A percentile compares a stretch with the other conserved stretches of the same genome.
Evolutionary conservation across 2,113 vertebrate species (phyloP).

Genomic region (Naja naja): DNA sequence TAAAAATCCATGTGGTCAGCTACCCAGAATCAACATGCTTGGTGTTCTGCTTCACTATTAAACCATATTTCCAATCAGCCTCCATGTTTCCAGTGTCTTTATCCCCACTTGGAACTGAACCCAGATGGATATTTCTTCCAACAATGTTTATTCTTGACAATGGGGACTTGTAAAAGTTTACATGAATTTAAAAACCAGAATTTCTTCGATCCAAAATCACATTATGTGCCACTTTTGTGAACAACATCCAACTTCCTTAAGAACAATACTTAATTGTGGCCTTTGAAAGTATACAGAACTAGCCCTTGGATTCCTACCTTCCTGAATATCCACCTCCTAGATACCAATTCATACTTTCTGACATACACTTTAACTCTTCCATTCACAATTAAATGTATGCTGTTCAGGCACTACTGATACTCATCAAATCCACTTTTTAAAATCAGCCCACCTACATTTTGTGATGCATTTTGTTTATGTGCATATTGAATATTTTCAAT

Average conservation of each 20-base stretch:
- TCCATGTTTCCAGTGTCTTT: too few relatives aligned
- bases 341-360: background rate
- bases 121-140: too few relatives aligned
- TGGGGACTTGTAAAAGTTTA: background rate
- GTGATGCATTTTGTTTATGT: background rate
- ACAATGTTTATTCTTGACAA: background rate
- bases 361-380: background rate
- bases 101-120: too few relatives aligned
- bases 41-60: too few relatives aligned
- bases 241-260: background rate
- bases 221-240: background rate
- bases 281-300: background rate
- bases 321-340: background rate
- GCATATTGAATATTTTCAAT: background rate
- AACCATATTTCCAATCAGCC: too few relatives aligned
- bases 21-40: too few relatives aligned
- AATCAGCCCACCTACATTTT: background rate
- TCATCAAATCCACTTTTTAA: background rate
- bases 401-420: background rate
- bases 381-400: background rate
- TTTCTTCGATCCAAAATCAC: background rate
- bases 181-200: background rate
- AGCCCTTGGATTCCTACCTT: background rate
- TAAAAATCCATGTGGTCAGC: too few relatives aligned
- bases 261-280: background rate